phyloP scores from a whole-genome alignment of 2,113 vertebrate species.

The Cyprinodon brontotheroides region DNA sequence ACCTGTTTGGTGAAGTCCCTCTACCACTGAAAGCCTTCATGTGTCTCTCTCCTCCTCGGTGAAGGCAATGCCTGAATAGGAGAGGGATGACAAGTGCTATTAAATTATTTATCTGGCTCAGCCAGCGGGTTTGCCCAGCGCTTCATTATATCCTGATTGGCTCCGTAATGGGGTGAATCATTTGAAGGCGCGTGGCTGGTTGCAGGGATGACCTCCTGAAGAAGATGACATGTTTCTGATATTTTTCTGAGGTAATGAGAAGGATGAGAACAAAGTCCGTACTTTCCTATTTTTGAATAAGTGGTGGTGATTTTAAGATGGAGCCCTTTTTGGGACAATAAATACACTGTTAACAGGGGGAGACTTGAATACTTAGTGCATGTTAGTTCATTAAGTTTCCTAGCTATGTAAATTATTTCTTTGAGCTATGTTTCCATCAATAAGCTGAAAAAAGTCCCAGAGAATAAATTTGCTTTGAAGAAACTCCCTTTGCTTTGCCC shows the following conservation, averaged over 20 bases:
- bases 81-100: constrained; percentile 74
- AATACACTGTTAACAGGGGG: constrained; percentile 22
- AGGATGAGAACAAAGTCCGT: constrained; percentile 52
- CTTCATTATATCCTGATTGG: constrained; percentile 76
- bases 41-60: constrained; percentile 58
- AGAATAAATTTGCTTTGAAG: constrained; percentile 60
- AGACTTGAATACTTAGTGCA: constrained; percentile 13
- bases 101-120: constrained; percentile 79
- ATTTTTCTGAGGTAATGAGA: constrained; percentile 46
- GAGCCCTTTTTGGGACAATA: constrained; percentile 17
- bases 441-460: constrained; percentile 48
- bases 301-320: constrained; percentile 50
- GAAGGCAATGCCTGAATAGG: constrained; percentile 50
- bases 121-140: constrained; percentile 52
- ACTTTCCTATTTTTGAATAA: constrained; percentile 44
- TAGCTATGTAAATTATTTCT: constrained; percentile 52
- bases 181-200: constrained; percentile 45
- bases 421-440: constrained; percentile 50
- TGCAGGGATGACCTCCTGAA: constrained; percentile 50
- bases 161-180: constrained; percentile 76
- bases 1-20: constrained; percentile 59
- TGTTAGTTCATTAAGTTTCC: constrained; percentile 50
- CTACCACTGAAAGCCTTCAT: constrained; percentile 71
- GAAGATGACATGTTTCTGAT: constrained; percentile 42
- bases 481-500: constrained; percentile 42